Base-by-base conservation (phyloP, 2,113 vertebrate species). In the Pterocles burchelli region DNA sequence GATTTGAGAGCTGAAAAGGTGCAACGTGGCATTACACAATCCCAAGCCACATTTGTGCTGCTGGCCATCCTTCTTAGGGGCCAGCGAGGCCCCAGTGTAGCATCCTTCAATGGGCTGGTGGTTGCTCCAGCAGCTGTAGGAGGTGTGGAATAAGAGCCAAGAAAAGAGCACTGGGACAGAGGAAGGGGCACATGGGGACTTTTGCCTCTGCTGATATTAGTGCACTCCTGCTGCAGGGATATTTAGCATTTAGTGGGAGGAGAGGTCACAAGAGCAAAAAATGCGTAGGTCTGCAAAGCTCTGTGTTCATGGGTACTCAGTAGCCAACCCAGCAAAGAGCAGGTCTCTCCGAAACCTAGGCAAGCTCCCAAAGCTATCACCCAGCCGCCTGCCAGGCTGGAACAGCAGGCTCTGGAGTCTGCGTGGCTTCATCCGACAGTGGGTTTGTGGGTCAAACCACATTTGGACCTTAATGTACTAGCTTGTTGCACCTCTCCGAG, bases 1-100 rank as follows among this genome's bases (percentile, higher is more conserved):
- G 19, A 29, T 45, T 7, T 55, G 59, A 67, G 66, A 72, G 36
- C 10, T 67, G 48, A 17, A 51, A 49, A 63, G n/a, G 36, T 45
- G 6, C 15, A 17, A 68, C 28, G 22, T 51, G 9, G 54, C 1
- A 3, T 34, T 3, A 1, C 2, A 8, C 10, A 0, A 0, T 1
- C 4, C 38, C 2, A 6, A 67, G 43, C 11, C 43, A 54, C 24
- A 9, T 24, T 34, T 26, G n/a, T 52, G 41, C 49, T 80, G 45
- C 58, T 48, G 63, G 43, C 11, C 11, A 13, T 19, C 46, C 34
- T 25, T 67, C 58, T 65, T 10, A 2, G 8, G 45, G 46, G 36
- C 33, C 20, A 70, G 43, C 3, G 3, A 31, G 31, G 21, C 18
- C 18, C 9, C 8, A 0, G 0, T 8, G 55, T 31, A 29, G 17